A percentile compares a stretch with the other conserved stretches of the same genome.
Conservation (phyloP, 2,888 invertebrate species). For the Mermis nigrescens region DNA sequence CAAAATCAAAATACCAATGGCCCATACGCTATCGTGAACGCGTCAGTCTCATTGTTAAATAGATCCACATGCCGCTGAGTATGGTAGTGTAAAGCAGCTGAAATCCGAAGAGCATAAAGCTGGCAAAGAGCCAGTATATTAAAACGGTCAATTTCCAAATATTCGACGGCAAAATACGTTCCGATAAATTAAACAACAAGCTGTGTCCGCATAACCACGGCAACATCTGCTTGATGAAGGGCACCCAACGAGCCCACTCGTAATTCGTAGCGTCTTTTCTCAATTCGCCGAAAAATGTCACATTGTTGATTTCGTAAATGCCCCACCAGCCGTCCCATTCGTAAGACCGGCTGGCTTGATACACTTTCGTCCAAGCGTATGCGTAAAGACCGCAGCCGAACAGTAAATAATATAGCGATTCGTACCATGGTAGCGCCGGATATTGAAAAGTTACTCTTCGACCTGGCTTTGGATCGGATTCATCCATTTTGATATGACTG, state of each 20-base stretch:
- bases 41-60: not conserved
- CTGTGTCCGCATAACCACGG: slow-evolving; percentile 22
- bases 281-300: not conserved
- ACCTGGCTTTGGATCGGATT: too few relatives aligned
- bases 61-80: slow-evolving; percentile 18
- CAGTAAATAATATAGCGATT: slow-evolving; percentile 23
- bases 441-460: too few relatives aligned
- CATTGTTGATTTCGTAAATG: not conserved
- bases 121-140: slow-evolving; percentile 18
- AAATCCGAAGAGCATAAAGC: slow-evolving; percentile 20
- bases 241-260: slow-evolving; percentile 31
- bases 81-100: slow-evolving; percentile 21
- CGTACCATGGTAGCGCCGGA: slow-evolving; percentile 22
- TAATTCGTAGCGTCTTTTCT: slow-evolving; percentile 31
- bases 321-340: slow-evolving; percentile 13
- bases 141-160: slow-evolving; percentile 15
- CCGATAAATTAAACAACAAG: slow-evolving; percentile 25
- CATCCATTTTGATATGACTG: too few relatives aligned
- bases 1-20: slow-evolving; percentile 24
- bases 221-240: slow-evolving; percentile 20
- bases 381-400: slow-evolving; percentile 19
- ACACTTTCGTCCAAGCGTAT: slow-evolving; percentile 22
- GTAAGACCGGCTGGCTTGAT: slow-evolving; percentile 17
- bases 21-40: slow-evolving; percentile 20
- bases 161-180: slow-evolving; percentile 17